Percentiles rank a stretch among this genome's conserved stretches.
Conservation (phyloP, 2,888 invertebrate species). For the Platypus cylindrus region DNA sequence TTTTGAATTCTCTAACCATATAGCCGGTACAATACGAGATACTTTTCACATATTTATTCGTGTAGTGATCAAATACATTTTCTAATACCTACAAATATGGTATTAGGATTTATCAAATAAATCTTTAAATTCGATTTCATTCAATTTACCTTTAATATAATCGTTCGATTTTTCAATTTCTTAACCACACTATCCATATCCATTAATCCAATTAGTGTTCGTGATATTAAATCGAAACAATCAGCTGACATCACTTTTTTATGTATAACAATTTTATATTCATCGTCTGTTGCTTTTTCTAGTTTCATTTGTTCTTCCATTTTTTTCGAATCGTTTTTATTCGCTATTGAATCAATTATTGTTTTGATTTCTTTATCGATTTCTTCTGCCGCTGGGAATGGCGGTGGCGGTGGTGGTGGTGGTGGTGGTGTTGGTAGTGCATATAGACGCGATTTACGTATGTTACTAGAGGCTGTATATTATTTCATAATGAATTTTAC, state of each 20-base stretch:
- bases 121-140: not conserved
- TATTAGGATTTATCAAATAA: not conserved
- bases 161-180: constrained; percentile 19
- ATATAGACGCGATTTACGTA: no score
- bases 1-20: constrained; percentile 18
- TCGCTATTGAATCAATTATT: no score
- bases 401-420: no score
- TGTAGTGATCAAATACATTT: constrained; percentile 10
- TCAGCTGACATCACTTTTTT: constrained; percentile 19
- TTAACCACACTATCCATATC: constrained; percentile 26
- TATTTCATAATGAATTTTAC: no score
- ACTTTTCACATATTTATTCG: constrained; percentile 14
- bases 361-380: no score
- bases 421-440: no score
- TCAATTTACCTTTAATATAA: constrained; percentile 14
- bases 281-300: not conserved
- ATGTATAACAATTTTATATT: constrained; percentile 10
- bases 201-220: constrained; percentile 27
- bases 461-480: no score
- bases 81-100: constrained; percentile 13
- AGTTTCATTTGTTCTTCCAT: no score
- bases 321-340: no score
- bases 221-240: constrained; percentile 22
- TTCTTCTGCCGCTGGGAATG: no score
- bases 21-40: constrained; percentile 23